These are phyloP conservation scores for Mizuhopecten yessoensis DNA, from an alignment of 1,140 invertebrate species.

Conservation along the genomic window DNA sequence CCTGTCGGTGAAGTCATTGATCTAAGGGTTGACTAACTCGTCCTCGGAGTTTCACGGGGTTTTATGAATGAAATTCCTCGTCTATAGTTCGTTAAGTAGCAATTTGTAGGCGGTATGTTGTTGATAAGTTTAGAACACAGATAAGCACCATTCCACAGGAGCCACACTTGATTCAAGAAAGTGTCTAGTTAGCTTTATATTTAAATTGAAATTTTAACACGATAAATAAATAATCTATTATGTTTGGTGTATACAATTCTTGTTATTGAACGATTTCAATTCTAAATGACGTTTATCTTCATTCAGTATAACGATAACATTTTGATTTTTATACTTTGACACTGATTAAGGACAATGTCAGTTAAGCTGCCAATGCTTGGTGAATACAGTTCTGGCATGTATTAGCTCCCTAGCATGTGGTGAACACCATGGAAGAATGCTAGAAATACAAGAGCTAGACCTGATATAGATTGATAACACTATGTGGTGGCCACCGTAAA, in stretches of 20 bases:
- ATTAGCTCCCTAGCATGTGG: background rate
- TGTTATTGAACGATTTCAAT: too few relatives aligned
- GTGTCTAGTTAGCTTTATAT: background rate
- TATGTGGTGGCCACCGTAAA: background rate
- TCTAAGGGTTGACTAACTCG: background rate
- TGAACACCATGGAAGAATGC: constrained; percentile 5
- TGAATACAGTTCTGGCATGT: background rate
- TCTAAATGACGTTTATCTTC: too few relatives aligned
- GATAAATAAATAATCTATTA: background rate
- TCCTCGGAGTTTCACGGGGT: background rate
- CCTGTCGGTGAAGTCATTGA: background rate
- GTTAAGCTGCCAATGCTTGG: background rate
- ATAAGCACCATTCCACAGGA: background rate
- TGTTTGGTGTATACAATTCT: background rate
- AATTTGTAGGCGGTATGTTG: constrained; percentile 10
- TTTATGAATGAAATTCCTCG: background rate
- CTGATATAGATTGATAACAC: background rate
- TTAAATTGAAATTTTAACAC: background rate
- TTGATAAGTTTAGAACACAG: background rate
- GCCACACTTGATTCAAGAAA: background rate
- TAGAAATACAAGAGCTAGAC: background rate
- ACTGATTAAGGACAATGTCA: background rate
- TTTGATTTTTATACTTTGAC: background rate
- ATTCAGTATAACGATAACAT: too few relatives aligned
- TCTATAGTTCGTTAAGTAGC: background rate